Evolutionary conservation across 2,888 invertebrate species (phyloP), one percentile per base, ranked within the genome.

Genomic region (Trachelus iudaicus): DNA sequence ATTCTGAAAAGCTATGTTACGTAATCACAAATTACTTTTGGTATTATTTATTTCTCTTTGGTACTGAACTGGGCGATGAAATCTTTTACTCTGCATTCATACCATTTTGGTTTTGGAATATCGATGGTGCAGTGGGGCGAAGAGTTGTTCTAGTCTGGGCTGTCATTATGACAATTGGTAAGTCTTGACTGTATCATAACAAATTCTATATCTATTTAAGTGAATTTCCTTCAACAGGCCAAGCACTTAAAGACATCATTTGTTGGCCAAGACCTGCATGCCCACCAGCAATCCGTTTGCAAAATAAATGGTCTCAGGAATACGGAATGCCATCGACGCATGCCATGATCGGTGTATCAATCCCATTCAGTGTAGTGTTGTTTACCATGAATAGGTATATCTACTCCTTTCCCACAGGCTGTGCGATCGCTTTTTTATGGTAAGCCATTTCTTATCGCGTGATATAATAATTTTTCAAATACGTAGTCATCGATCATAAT

Each of bases 261-360:
- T 92, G 95, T 81, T 96, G 96, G 96, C 97, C 97, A 1, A 93
- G 98, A 81, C 98, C 98, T 0, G 94, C 95, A 0, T 94, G 93
- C 78, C 96, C 96, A 76, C 98, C 98, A 0, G 97, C 96, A 0
- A 94, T 96, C 81, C 94, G 96, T 85, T 91, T 98, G 73, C 98
- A 98, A 90, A 94, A 94, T 73, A 97, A 97, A 92, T 98, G 98
- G 96, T 95, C 96, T 1, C 92, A 96, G 84, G 98, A 98, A 90
- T 98, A 97, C 92, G 98, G 98, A 23, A 97, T 98, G 97, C 98
- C 98, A 1, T 98, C 98, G 23, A 98, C 98, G 1, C 98, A 98
- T 92, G 97, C 98, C 11, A 97, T 98, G 96, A 96, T 97, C 69
- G 97, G 96, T 1, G 94, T 97, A 30, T 96, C 96, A 1, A 96